These are phyloP conservation scores for Sarcophaga caerulescens DNA, from an alignment of 2,888 invertebrate species.

Conservation along the genomic window DNA sequence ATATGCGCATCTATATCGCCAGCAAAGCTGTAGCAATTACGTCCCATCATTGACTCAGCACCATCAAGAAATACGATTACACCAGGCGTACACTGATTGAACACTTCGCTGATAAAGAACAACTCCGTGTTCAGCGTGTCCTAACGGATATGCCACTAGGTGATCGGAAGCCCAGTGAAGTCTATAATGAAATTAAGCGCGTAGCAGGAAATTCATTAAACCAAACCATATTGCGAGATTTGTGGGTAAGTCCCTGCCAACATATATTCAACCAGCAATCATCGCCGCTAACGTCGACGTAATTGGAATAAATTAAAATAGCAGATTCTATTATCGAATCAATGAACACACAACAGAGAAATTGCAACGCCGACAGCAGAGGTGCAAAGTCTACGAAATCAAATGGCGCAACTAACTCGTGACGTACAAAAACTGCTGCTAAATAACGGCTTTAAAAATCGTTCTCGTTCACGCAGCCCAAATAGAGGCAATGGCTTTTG, in stretches of 20 bases:
- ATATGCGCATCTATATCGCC: too few relatives aligned
- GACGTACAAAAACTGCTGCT: slow-evolving; percentile 11
- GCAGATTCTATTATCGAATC: slow-evolving; percentile 36
- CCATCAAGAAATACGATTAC: not conserved
- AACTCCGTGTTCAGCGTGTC: not conserved
- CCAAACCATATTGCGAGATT: slow-evolving; percentile 37
- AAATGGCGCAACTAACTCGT: too few relatives aligned
- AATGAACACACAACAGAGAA: slow-evolving; percentile 14
- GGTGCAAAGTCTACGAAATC: too few relatives aligned
- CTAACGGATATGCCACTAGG: not conserved
- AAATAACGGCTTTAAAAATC: not conserved
- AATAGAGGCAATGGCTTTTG: slow-evolving; percentile 34
- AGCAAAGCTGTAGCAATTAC: too few relatives aligned
- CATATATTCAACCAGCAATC: slow-evolving; percentile 19
- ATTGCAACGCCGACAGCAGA: not conserved
- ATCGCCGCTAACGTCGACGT: slow-evolving; percentile 37
- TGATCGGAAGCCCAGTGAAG: not conserved
- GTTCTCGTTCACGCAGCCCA: slow-evolving; percentile 5
- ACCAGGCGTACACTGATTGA: not conserved
- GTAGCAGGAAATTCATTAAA: slow-evolving; percentile 31
- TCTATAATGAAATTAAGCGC: slow-evolving; percentile 21
- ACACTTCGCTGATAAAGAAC: not conserved
- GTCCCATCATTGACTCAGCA: too few relatives aligned
- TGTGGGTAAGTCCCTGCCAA: slow-evolving; percentile 24
- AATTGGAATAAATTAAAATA: slow-evolving; percentile 24